A percentile compares a stretch with the other conserved stretches of the same genome.
Evolutionary conservation across 2,888 invertebrate genomes (phyloP).

Genomic region (Apamea anceps): DNA sequence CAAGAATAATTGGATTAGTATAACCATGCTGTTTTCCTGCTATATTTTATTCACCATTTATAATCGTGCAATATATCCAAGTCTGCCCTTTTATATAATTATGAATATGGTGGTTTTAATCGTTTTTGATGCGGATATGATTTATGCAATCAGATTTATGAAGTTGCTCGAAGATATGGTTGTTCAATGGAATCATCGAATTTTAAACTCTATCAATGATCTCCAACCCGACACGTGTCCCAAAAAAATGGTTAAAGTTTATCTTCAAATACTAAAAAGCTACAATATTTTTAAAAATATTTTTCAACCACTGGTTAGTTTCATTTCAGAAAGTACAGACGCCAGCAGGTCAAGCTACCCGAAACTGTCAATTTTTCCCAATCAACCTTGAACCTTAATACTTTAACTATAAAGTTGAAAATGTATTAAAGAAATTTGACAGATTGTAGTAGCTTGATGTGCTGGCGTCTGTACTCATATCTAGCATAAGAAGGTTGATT

Average conservation of each 20-base stretch:
- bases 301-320: conserved; percentile 14
- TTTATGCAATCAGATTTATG: conserved; percentile 20
- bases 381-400: too few relatives aligned
- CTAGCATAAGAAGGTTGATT: not conserved
- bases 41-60: not conserved
- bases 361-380: too few relatives aligned
- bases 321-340: not conserved
- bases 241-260: too few relatives aligned
- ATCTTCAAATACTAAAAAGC: too few relatives aligned
- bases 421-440: too few relatives aligned
- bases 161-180: conserved; percentile 19
- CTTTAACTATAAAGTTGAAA: too few relatives aligned
- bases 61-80: not conserved
- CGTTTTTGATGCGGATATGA: conserved; percentile 14
- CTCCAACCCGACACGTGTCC: too few relatives aligned
- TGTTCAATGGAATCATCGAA: conserved; percentile 12
- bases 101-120: conserved; percentile 2
- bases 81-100: not conserved
- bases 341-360: too few relatives aligned
- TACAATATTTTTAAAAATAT: too few relatives aligned
- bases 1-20: conserved; percentile 21
- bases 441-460: too few relatives aligned
- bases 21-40: not conserved
- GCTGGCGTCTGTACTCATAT: not conserved
- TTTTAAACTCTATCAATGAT: not conserved